Evolutionary conservation across 2,888 invertebrate genomes (phyloP), one percentile per base, ranked within the genome.

Genomic region (Tholera decimalis): DNA sequence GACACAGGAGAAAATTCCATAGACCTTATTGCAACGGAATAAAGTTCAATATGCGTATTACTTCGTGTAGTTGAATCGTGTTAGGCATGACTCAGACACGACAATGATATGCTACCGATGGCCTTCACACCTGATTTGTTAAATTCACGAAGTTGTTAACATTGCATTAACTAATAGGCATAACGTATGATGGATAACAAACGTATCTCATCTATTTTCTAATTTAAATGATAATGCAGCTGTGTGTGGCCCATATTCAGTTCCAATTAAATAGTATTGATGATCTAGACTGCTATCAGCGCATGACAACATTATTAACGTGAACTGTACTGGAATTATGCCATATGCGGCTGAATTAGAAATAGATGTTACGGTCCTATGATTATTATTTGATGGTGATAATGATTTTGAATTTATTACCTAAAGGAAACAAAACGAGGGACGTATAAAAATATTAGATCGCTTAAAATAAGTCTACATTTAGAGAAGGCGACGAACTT

Each of bases 201-300:
- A 56, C 43, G n/a, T 39, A 51, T 51, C 50, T 56, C 62, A 58
- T 67, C 51, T 33, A 43, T 41, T 53, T 18, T 4, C 28, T 33
- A 56, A 73, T 79, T 60, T 71, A 68, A 73, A 76, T 76, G 75
- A 24, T 66, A 79, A 81, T 71, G 35, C 20, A 28, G 9, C 18
- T 24, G 8, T 20, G 35, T 44, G 41, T 35, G 24, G 18, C 37
- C 13, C 24, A 28, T 11, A 66, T 60, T 41, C 15, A 60, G 49
- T 51, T 44, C 20, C 33, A 46, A 63, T 50, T 26, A 59, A 50
- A 44, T 41, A 55, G 41, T 37, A 63, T 58, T 22, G 22, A 43
- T 43, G 58, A 57, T 62, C 55, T 60, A 51, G 30, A 61, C 61
- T 77, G 59, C 43, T 66, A 66, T 69, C 15, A 9, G 56, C n/a